Base-by-base conservation (phyloP, 2,113 vertebrate species). In the Cottus gobio region DNA sequence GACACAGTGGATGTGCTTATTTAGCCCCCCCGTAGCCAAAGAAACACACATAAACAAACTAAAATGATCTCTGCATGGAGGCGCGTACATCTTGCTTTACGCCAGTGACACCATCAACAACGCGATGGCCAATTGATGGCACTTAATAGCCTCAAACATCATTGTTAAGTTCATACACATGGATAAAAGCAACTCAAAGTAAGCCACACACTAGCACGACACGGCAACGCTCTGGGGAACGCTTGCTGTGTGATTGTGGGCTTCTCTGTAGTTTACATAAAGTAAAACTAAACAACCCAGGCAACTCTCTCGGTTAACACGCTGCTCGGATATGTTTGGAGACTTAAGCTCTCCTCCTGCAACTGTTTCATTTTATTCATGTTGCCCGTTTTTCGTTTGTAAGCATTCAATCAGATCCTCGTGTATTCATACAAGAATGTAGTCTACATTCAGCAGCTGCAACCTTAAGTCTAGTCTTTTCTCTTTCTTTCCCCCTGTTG, bases 221-320 rank as follows among this genome's bases (percentile, higher is more conserved):
- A 82, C 52, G 61, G 60, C 63, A 82, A 28, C 39, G 54, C 80
- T 86, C 81, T 20, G 36, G 83, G 80, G 75, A 91, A 66, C 77
- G 82, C 58, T 79, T 75, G 70, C 62, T 56, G 70, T 75, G 84
- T 42, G 61, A 82, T 62, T 73, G 71, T 57, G 62, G 54, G 65
- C 48, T 57, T 71, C 60, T 50, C 50, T 74, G 64, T 0, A 66
- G 75, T 84, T 88, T 85, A 79, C 50, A 82, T 76, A 74, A 83
- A 75, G 77, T 86, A 68, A 83, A 90, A 79, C 71, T 69, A 80
- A 90, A 85, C 75, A 89, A 90, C 65, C 65, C 56, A 56, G 78
- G 44, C 48, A 65, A 50, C 30, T 62, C 54, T 26, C 24, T 61
- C 7, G 69, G 75, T 86, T 71, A 71, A 64, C 73, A 78, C 58